Percentiles rank a stretch among this genome's conserved stretches.
These are phyloP conservation scores for Anastatus disparis DNA, from an alignment of 1,140 invertebrate genomes.

Conservation along the genomic window DNA sequence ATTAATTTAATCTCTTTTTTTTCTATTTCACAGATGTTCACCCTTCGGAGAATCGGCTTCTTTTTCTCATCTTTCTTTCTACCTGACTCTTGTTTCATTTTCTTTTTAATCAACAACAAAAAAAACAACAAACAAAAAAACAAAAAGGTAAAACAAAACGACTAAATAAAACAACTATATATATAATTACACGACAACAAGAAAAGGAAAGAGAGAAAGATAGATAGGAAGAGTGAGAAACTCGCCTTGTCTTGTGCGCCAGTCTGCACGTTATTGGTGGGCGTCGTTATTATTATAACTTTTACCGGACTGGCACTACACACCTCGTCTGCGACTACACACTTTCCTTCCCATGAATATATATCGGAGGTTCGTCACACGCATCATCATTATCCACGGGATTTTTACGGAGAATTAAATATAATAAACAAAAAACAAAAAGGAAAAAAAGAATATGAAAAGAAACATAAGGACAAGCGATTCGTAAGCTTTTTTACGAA, in stretches of 20 bases:
- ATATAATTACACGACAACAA: too few species aligned
- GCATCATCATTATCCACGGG: constrained; percentile 9
- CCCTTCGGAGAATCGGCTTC: constrained; percentile 19
- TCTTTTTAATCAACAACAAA: constrained; percentile 21
- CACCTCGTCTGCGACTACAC: constrained; percentile 29
- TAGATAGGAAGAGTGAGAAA: constrained; percentile 29
- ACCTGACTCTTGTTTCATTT: constrained; percentile 35
- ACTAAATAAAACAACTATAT: constrained; percentile 4
- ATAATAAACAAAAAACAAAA: background rate
- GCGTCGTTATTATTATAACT: constrained; percentile 33
- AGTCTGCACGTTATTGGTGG: constrained; percentile 36
- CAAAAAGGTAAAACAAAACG: background rate
- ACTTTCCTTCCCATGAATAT: constrained; percentile 27
- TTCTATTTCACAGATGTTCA: constrained; percentile 31
- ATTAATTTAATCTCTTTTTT: constrained; percentile 6
- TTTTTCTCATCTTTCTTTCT: constrained; percentile 38
- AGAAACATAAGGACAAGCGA: background rate
- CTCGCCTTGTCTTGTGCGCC: constrained; percentile 27
- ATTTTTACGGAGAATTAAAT: constrained; percentile 9
- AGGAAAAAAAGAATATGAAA: constrained; percentile 2
- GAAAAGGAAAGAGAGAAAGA: constrained; percentile 30
- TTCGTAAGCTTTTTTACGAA: constrained; percentile 35
- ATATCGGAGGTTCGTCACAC: constrained; percentile 19
- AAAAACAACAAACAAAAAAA: constrained; percentile 17
- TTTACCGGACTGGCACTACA: constrained; percentile 5